phyloP scores from a whole-genome alignment of 2,888 invertebrate species.

The Pammene fasciana region DNA sequence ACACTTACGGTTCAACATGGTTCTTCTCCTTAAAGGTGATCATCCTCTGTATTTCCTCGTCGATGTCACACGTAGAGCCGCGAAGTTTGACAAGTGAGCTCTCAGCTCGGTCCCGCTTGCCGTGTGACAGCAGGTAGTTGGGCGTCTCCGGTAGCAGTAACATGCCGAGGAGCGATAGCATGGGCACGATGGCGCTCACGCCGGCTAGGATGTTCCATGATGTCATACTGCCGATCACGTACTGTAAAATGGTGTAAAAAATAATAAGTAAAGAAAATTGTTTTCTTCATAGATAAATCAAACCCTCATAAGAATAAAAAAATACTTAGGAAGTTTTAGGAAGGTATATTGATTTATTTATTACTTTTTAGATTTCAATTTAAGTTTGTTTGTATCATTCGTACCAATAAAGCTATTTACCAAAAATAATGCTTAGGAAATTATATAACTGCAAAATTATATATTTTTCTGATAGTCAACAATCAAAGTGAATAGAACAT shows the following conservation, averaged over 20 bases:
- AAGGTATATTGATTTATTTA: too few species aligned
- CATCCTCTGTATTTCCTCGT: constrained; percentile 85
- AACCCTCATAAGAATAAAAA: too few species aligned
- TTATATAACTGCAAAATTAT: too few species aligned
- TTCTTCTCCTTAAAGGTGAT: constrained; percentile 85
- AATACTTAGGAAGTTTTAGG: too few species aligned
- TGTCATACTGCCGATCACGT: constrained; percentile 84
- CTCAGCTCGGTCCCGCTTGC: constrained; percentile 84
- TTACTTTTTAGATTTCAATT: too few species aligned
- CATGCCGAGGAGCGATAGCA: constrained; percentile 84
- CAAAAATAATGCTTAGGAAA: not conserved
- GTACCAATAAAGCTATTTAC: too few species aligned
- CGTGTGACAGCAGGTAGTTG: constrained; percentile 86
- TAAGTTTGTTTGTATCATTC: too few species aligned
- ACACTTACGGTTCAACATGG: constrained; percentile 76
- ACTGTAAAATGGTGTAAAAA: constrained; percentile 66
- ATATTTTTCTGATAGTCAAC: too few species aligned
- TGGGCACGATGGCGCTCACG: constrained; percentile 84
- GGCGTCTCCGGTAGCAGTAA: constrained; percentile 88
- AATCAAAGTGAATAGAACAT: not conserved
- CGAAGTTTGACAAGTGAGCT: constrained; percentile 83
- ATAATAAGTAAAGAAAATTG: not conserved
- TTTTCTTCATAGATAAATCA: too few species aligned
- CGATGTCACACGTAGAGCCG: constrained; percentile 84
- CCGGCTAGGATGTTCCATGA: constrained; percentile 86